Base-by-base conservation (phyloP, 2,888 invertebrate species). In the Thecocarcelia acutangulata region DNA sequence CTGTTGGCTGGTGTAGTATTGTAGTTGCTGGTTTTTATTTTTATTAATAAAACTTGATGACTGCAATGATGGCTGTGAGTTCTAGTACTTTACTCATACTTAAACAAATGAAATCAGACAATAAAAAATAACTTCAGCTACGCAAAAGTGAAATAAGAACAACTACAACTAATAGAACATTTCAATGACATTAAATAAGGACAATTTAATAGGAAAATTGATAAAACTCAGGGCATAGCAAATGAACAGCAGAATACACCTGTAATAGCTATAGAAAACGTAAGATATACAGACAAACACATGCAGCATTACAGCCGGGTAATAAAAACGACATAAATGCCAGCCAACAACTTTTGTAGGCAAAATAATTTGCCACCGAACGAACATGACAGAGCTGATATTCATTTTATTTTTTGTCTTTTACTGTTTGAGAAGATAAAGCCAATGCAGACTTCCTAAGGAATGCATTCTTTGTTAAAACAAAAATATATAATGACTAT, bases 311-410 rank as follows among this genome's bases (percentile, higher is more conserved):
- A 6, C 6, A 12, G 5, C 24, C 33, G n/a, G 11, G 21, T 15
- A 21, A 59, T 59, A 44, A 21, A 40, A 21, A 59, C 8, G 15
- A 24, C 21, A 46, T 48, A 63, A 61, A 48, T 28, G 44, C 12
- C 40, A 37, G 37, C 12, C 37, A 66, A 48, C 56, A 54, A 52
- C 50, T 74, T 37, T 33, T 66, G 58, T 50, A 73, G 69, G 77
- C 69, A 77, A 52, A 77, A 73, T 69, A 77, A 77, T 76, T 81
- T 63, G 68, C 76, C 63, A 68, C 73, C 58, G 52, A 81, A 73
- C 52, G 46, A 59, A 63, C 52, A 72, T 52, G 46, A 66, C 46
- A n/a, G 21, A 24, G 8, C 37, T 54, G 13, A 40, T 19, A 5
- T 9, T n/a, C 54, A 15, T 33, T 37, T 17, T n/a, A n/a, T n/a